Evolutionary conservation across 1,140 invertebrate genomes (phyloP).

Genomic region (Drosophila nigromelanica): DNA sequence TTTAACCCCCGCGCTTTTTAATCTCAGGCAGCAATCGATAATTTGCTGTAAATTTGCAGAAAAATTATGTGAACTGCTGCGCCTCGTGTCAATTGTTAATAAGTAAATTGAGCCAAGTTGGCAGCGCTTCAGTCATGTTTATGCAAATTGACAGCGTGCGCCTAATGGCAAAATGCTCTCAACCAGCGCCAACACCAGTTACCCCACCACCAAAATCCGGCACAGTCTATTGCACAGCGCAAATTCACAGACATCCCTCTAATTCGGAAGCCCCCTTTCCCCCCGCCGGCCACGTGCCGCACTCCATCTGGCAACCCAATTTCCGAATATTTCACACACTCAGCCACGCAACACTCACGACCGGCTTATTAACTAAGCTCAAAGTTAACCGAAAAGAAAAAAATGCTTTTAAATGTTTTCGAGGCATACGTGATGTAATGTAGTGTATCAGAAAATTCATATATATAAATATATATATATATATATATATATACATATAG

Average conservation of each 20-base stretch:
- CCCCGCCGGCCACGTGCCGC: background rate
- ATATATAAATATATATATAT: no score
- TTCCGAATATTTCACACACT: slow-evolving; percentile 35
- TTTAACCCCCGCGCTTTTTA: background rate
- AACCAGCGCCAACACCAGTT: background rate
- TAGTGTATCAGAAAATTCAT: background rate
- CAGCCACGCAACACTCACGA: slow-evolving; percentile 36
- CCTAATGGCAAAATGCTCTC: slow-evolving; percentile 43
- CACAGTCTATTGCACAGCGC: slow-evolving; percentile 28
- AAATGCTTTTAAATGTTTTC: slow-evolving; percentile 51
- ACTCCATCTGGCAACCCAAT: slow-evolving; percentile 29
- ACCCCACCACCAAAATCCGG: background rate
- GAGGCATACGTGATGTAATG: slow-evolving; percentile 30
- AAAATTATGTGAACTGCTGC: slow-evolving; percentile 29
- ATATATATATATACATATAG: no score
- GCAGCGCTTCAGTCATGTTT: slow-evolving; percentile 32
- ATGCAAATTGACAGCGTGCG: slow-evolving; percentile 44
- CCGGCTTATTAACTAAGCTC: slow-evolving; percentile 40
- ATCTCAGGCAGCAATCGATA: background rate
- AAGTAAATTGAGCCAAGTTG: slow-evolving; percentile 41
- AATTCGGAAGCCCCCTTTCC: slow-evolving; percentile 16
- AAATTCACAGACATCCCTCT: slow-evolving; percentile 27
- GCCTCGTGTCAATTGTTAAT: slow-evolving; percentile 36
- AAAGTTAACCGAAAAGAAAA: slow-evolving; percentile 26
- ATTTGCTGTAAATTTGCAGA: slow-evolving; percentile 7